Base-by-base conservation (phyloP, 2,797 vertebrate genomes). In the Pagetopsis macropterus region DNA sequence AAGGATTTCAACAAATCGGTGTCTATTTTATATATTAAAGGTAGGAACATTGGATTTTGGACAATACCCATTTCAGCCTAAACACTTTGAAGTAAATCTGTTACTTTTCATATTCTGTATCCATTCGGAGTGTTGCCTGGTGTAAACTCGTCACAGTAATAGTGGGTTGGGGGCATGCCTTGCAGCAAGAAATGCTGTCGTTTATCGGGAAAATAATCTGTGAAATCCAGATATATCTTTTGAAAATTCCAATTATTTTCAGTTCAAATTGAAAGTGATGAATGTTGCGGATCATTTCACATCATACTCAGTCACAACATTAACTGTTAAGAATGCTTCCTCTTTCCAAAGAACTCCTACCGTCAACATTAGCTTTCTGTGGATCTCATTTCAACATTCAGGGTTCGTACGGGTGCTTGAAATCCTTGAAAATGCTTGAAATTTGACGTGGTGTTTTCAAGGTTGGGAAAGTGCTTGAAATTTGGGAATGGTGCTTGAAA, bases 271-370 rank as follows among this genome's bases (percentile, higher is more conserved):
- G 50, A 73, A 76, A 65, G 61, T 60, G 40, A 33, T 4, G 0
- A 5, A 11, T 44, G n/a, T 49, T 2, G 3, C 3, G 1, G 21
- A n/a, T 66, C n/a, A n/a, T 17, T 46, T 60, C 40, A 40, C 15
- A 2, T 46, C 50, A 27, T 72, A 5, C 19, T 50, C 19, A 23
- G 4, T 66, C 17, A 23, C 43, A 43, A 21, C 43, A 10, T 62
- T 61, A 23, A 37, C 57, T 37, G 43, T 51, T 9, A 6, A 23
- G 13, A 3, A 63, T 8, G 1, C 33, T 75, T 68, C 66, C 56
- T 72, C 63, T 77, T 78, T 70, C 49, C 31, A 5, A 10, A 48
- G 15, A 21, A 3, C 10, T 40, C 17, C 43, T 6, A 23, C 5
- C 44, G 43, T 49, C 48, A 12, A 1, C 37, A 54, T 46, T 12